phyloP scores from a whole-genome alignment of 2,797 vertebrate genomes.

The Ctenosaura bakeri region DNA sequence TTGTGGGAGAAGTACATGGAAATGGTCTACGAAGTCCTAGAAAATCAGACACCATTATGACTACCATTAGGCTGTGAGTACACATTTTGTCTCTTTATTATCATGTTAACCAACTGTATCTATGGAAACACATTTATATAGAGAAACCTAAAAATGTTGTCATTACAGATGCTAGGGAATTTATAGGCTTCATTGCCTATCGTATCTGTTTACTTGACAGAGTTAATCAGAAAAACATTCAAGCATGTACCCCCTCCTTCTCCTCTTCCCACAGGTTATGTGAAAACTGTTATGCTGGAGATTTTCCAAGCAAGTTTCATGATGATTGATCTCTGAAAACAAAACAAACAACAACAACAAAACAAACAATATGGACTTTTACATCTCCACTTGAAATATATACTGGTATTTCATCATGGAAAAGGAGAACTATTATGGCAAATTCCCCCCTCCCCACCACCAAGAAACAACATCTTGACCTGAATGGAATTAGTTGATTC shows the following conservation, averaged over 20 bases:
- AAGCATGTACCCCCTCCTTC: neutral
- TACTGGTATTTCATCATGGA: rapidly evolving
- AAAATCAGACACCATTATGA: neutral
- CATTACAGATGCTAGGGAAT: neutral
- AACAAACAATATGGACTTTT: neutral
- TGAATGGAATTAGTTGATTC: too few relatives aligned
- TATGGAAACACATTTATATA: neutral
- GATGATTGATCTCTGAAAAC: too few relatives aligned
- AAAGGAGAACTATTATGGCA: conserved; percentile 19
- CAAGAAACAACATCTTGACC: neutral
- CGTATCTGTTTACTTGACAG: neutral
- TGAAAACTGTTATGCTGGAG: neutral
- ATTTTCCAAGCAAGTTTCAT: neutral
- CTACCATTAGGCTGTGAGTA: neutral
- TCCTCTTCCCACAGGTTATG: too few relatives aligned
- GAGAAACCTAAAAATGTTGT: conserved; percentile 11
- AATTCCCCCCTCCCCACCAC: neutral
- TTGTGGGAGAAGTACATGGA: conserved; percentile 90
- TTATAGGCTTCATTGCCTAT: conserved; percentile 3
- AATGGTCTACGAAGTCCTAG: conserved; percentile 95
- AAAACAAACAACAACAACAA: too few relatives aligned
- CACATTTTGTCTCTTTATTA: conserved; percentile 8
- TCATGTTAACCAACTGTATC: neutral
- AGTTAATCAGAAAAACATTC: conserved; percentile 41
- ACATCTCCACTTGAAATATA: neutral